Base-by-base conservation (phyloP, 2,113 vertebrate species). In the Percopsis transmontana region DNA sequence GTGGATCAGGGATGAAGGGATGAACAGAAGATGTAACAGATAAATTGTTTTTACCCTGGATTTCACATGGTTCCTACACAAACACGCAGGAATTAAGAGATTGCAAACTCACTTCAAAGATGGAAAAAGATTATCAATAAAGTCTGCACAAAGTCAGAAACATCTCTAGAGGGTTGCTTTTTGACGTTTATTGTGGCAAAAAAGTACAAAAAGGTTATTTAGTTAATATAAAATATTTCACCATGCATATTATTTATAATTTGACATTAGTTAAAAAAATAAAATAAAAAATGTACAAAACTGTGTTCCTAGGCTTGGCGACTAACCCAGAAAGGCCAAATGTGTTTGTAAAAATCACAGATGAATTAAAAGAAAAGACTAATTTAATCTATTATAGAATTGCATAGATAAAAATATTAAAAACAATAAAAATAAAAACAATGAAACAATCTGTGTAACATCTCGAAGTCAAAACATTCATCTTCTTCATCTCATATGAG, bases 401-500 rank as follows among this genome's bases (percentile, higher is more conserved):
- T 12, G 16, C 23, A 54, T 2, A 67, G 5, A 63, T 41, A 24
- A 66, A 56, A n/a, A 62, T 20, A 16, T 18, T 1, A 27, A 76
- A 45, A 24, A 50, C 20, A 59, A 2, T 27, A 23, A 68, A 57
- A 44, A 40, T 57, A 38, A 11, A 39, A 50, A 33, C 3, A 53
- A n/a, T 18, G 0, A 16, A 47, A 47, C 15, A 47, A 50, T 18
- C 5, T 1, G 50, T 41, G 52, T 18, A n/a, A 57, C 48, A 55
- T 68, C 14, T 15, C 44, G 42, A 15, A 15, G 42, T 54, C 39
- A 6, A 66, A 50, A 19, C 4, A 38, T n/a, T 62, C 51, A 15
- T 21, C 21, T 16, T 53, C 27, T 55, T 90, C 85, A 94, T 44
- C 80, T 85, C 16, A 94, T 1, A 0, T 96, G 94, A 61, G 88